Evolutionary conservation across 2,797 vertebrate species (phyloP).

Genomic region (Leontopithecus rosalia): DNA sequence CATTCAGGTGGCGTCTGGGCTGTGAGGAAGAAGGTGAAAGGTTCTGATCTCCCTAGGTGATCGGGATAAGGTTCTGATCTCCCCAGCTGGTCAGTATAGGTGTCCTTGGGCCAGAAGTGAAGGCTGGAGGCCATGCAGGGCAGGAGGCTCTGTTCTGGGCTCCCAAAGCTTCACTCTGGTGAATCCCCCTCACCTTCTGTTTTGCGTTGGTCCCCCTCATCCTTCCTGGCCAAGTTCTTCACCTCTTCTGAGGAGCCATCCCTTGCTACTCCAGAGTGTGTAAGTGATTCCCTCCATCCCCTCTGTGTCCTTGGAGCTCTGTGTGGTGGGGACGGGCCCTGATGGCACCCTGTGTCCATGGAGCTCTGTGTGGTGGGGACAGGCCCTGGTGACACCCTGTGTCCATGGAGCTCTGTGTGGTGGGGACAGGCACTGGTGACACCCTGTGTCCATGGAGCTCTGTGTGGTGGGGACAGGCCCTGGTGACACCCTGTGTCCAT

Average conservation of each 20-base stretch:
- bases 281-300: too few species aligned
- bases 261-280: not conserved
- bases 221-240: not conserved
- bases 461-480: too few species aligned
- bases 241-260: too few species aligned
- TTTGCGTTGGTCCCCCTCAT: not conserved
- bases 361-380: too few species aligned
- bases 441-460: too few species aligned
- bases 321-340: rapidly evolving
- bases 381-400: rapidly evolving
- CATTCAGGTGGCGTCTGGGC: too few species aligned
- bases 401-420: too few species aligned
- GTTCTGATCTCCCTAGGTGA: too few species aligned
- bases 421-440: rapidly evolving
- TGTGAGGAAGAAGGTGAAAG: too few species aligned
- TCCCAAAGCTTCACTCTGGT: rapidly evolving
- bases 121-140: rapidly evolving
- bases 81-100: not conserved
- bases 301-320: too few species aligned
- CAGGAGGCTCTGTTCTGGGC: rapidly evolving
- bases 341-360: rapidly evolving
- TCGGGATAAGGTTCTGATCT: too few species aligned
- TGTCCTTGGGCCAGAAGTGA: rapidly evolving
- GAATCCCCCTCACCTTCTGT: rapidly evolving
- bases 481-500: too few species aligned